Base-by-base conservation (phyloP, 2,113 vertebrate species). In the Leucosticte australis region DNA sequence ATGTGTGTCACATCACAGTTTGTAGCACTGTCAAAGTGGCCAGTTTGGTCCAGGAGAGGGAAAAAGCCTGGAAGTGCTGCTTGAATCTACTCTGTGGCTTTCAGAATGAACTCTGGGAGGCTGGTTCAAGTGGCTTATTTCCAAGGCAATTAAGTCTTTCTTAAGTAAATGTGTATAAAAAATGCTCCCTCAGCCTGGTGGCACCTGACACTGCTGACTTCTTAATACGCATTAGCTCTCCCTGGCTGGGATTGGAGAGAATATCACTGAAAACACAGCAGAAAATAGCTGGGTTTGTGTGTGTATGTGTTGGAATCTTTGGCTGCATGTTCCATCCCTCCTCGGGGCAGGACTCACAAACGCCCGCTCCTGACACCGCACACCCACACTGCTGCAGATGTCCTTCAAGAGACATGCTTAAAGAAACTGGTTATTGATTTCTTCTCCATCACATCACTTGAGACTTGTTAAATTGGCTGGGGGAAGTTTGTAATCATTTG, bases 351-450 rank as follows among this genome's bases (percentile, higher is more conserved):
- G 24, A 17, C 70, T 74, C n/a, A 7, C 2, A 13, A 19, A 11
- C 0, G 0, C 18, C 3, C 0, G 18, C 69, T 85, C 60, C 84
- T 42, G 39, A 63, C 89, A 24, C n/a, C 0, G 0, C n/a, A 15
- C 37, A 5, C 49, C 56, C 7, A 0, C 39, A 22, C 49, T 81
- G 89, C 77, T 76, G 83, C n/a, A n/a, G n/a, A 15, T 46, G 84
- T 56, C 87, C 74, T 91, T 78, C 84, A 69, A 24, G 78, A 80
- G 42, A 31, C 60, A 21, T 15, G 41, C 37, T 37, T 5, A 78
- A 81, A 89, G 56, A 88, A 94, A 82, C 62, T 75, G 27, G 1
- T 14, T 15, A 76, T 55, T 74, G 88, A 90, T 93, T 88, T 93
- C 59, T 86, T 81, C 83, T 89, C 73, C 27, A 10, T 64, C 5